Evolutionary conservation across 2,113 vertebrate genomes (phyloP).

Genomic region (Calypte anna): DNA sequence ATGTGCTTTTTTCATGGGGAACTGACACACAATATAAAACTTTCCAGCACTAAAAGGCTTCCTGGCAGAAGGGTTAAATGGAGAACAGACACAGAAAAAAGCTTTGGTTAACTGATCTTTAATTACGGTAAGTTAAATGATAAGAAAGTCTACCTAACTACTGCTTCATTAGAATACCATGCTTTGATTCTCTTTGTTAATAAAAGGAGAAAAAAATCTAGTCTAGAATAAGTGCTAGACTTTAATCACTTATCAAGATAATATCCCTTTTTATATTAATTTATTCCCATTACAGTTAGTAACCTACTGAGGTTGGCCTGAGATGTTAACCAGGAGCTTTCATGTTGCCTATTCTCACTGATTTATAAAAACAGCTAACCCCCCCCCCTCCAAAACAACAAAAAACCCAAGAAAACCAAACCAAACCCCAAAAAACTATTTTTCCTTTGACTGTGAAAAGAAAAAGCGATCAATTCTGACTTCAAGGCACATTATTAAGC

Average conservation of each 20-base stretch:
- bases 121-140: not conserved
- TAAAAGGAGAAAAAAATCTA: not conserved
- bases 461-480: not conserved
- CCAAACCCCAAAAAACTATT: not conserved
- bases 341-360: not conserved
- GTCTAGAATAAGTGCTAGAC: not conserved
- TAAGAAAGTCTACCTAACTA: not conserved
- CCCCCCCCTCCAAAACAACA: too few relatives aligned
- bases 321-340: not conserved
- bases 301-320: not conserved
- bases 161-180: not conserved
- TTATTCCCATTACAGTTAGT: not conserved
- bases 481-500: not conserved
- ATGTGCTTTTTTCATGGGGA: not conserved
- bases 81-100: not conserved
- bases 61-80: not conserved
- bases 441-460: not conserved
- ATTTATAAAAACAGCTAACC: not conserved
- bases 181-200: not conserved
- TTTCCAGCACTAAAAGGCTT: not conserved
- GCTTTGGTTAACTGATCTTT: not conserved
- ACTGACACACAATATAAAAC: not conserved
- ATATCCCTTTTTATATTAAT: not conserved
- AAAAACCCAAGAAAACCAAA: not conserved
- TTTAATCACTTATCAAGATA: not conserved